These are phyloP conservation scores for Cephus pygmeus DNA, from an alignment of 2,888 invertebrate genomes.

Conservation along the genomic window DNA sequence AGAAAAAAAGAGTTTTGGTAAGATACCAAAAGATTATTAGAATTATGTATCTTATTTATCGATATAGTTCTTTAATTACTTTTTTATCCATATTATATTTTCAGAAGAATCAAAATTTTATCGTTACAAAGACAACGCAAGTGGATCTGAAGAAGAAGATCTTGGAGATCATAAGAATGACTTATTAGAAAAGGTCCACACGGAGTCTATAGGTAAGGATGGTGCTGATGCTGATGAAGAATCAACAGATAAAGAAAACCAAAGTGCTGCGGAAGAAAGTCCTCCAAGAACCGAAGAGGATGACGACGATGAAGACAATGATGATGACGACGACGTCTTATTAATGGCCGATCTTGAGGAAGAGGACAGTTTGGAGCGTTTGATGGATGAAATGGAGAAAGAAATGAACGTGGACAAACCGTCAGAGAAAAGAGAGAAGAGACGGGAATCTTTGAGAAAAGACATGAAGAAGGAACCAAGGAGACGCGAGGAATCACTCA, in stretches of 20 bases:
- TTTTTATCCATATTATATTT: conserved; percentile 20
- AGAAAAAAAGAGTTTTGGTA: neutral
- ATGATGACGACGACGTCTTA: conserved; percentile 59
- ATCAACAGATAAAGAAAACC: conserved; percentile 43
- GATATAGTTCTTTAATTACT: neutral
- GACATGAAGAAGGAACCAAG: conserved; percentile 45
- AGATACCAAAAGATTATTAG: neutral
- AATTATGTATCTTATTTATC: neutral
- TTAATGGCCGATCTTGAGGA: conserved; percentile 65
- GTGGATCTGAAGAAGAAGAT: conserved; percentile 63
- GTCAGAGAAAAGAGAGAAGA: conserved; percentile 34
- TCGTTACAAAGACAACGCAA: conserved; percentile 66
- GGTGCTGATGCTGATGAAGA: conserved; percentile 51
- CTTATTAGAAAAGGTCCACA: neutral
- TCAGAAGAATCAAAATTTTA: conserved; percentile 66
- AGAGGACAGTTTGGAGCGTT: conserved; percentile 67
- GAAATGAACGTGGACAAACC: conserved; percentile 62
- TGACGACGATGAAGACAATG: conserved; percentile 43
- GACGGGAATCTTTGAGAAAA: conserved; percentile 10
- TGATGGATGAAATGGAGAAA: conserved; percentile 69
- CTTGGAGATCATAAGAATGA: conserved; percentile 35
- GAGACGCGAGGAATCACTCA: conserved; percentile 29
- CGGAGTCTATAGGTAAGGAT: conserved; percentile 8
- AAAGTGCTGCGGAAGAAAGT: conserved; percentile 40
- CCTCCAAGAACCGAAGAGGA: conserved; percentile 23